Evolutionary conservation across 2,797 vertebrate species (phyloP), one percentile per base, ranked within the genome.

Genomic region (Microcaecilia unicolor): DNA sequence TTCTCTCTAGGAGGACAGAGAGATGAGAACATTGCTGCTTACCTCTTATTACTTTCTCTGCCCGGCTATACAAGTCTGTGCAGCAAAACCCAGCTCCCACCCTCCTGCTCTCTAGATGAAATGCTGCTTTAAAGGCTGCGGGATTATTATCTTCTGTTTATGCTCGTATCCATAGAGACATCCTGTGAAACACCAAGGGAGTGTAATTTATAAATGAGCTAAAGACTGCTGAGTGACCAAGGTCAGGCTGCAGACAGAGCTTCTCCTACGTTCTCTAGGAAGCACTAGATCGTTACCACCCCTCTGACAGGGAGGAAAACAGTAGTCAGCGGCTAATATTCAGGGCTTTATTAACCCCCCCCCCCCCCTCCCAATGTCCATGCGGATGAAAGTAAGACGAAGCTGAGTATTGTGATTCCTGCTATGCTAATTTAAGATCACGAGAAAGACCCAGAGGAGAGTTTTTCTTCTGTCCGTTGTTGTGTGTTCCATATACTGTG

Each of bases 101-200:
- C 58, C 60, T 58, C 61, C 58, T 45, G 55, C 59, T 51, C 65
- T 64, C 56, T 30, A 54, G n/a, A 73, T 78, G 70, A 82, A 74
- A 75, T 76, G 77, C 63, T 70, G 67, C 66, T 74, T 49, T 67
- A 64, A 74, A 76, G 57, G 70, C 74, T 57, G 67, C 66, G 44
- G 49, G 50, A 42, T 80, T 92, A 87, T 92, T 92, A 81, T 91
- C 80, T 61, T 81, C 70, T 91, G 89, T 92, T 92, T 88, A 86
- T 71, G 55, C 31, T 72, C 37, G 78, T 89, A 67, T 67, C 80
- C 81, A 81, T 84, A 75, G 71, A 64, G 71, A 88, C 81, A 38
- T 60, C 60, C 75, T 79, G 79, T 83, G 80, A 80, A 78, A 84
- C 85, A 85, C 76, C 76, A 74, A 72, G 74, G 76, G 73, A 70